phyloP scores from a whole-genome alignment of 2,888 invertebrate species.

The Blera fallax region DNA sequence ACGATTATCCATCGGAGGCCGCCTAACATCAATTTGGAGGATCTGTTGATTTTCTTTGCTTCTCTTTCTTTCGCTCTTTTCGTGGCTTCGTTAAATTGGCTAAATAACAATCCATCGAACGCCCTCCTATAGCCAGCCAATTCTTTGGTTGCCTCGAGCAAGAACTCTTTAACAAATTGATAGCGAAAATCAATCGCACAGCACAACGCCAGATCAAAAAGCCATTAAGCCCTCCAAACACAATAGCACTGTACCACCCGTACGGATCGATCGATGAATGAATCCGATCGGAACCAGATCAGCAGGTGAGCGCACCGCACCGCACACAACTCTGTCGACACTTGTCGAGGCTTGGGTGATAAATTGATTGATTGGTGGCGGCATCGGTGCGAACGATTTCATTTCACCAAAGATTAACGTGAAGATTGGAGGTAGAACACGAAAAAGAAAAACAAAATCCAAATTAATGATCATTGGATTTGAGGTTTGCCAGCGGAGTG shows the following conservation, averaged over 20 bases:
- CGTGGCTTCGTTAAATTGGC: conserved; percentile 24
- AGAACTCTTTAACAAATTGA: conserved; percentile 41
- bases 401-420: conserved; percentile 9
- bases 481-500: neutral
- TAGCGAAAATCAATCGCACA: conserved; percentile 47
- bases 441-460: neutral
- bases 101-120: conserved; percentile 20
- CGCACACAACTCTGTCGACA: conserved; percentile 20
- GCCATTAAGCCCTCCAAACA: conserved; percentile 54
- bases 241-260: neutral
- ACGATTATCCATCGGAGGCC: conserved; percentile 21
- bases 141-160: conserved; percentile 3
- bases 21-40: conserved; percentile 8
- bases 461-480: conserved; percentile 45
- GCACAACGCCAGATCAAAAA: conserved; percentile 21
- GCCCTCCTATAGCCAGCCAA: neutral
- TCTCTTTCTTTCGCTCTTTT: neutral
- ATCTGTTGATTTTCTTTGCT: neutral
- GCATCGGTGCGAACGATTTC: conserved; percentile 22
- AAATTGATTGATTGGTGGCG: conserved; percentile 61
- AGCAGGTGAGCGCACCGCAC: conserved; percentile 20
- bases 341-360: conserved; percentile 37
- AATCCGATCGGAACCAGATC: conserved; percentile 48
- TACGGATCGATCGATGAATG: conserved; percentile 26
- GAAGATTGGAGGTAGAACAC: neutral